These are phyloP conservation scores for Boleophthalmus pectinirostris DNA, from an alignment of 2,113 vertebrate genomes.

Conservation along the genomic window DNA sequence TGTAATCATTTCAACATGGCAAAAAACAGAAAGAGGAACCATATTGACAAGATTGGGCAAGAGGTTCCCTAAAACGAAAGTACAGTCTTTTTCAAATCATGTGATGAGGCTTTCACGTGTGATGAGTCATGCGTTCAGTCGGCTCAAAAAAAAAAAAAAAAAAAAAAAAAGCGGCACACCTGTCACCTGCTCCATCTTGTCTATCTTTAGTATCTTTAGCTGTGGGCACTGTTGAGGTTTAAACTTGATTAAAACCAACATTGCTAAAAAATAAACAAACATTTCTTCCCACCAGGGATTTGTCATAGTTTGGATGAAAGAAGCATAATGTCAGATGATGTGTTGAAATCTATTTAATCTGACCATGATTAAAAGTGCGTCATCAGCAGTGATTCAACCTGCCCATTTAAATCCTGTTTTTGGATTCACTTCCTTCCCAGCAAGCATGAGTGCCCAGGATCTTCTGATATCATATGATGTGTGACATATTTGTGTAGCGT, in stretches of 20 bases:
- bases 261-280: neutral
- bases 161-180: neutral
- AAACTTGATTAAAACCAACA: neutral
- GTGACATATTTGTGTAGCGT: neutral
- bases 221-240: neutral
- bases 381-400: neutral
- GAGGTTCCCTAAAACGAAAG: neutral
- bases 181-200: neutral
- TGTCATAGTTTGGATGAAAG: neutral
- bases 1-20: neutral
- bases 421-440: neutral
- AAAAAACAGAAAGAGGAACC: slow-evolving; percentile 9
- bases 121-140: neutral
- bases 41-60: neutral
- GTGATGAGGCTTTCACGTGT: neutral
- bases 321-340: slow-evolving; percentile 3
- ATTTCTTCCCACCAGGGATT: neutral
- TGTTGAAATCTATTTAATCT: slow-evolving; percentile 6
- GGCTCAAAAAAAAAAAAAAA: neutral
- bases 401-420: neutral
- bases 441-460: neutral
- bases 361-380: neutral
- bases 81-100: neutral
- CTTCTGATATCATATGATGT: neutral
- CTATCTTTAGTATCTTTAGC: neutral